phyloP scores from a whole-genome alignment of 2,797 vertebrate species.

The Silurus aristotelis region DNA sequence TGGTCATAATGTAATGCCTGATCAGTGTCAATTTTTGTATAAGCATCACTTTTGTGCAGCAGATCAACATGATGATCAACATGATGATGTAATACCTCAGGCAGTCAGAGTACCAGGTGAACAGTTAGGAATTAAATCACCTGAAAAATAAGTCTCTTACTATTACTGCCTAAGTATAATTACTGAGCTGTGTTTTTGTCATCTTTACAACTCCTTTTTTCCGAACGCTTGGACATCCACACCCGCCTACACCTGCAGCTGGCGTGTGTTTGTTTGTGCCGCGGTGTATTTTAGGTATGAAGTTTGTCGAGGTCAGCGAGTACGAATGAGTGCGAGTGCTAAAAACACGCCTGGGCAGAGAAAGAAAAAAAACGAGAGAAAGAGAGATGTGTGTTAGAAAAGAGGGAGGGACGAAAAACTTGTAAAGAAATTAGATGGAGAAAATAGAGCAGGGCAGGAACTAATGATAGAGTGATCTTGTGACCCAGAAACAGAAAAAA shows the following conservation, averaged over 20 bases:
- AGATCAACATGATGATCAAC: background rate
- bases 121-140: too few relatives aligned
- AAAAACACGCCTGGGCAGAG: background rate
- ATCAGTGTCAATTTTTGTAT: too few relatives aligned
- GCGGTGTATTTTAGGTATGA: slow-evolving; percentile 4
- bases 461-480: slow-evolving; percentile 33
- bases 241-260: background rate
- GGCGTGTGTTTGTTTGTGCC: slow-evolving; percentile 1
- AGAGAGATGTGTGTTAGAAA: slow-evolving; percentile 1
- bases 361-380: background rate
- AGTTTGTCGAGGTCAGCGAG: slow-evolving; percentile 13
- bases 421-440: slow-evolving; percentile 56
- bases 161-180: too few relatives aligned
- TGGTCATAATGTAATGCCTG: too few relatives aligned
- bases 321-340: background rate
- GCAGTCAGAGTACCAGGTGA: background rate
- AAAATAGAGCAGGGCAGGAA: slow-evolving; percentile 53
- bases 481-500: slow-evolving; percentile 34
- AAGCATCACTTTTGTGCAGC: too few relatives aligned
- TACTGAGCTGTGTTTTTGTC: background rate
- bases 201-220: background rate
- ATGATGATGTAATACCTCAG: background rate
- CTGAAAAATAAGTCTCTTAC: too few relatives aligned
- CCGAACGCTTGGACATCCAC: background rate
- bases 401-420: background rate